phyloP scores from a whole-genome alignment of 2,113 vertebrate genomes.

The Osmerus mordax region DNA sequence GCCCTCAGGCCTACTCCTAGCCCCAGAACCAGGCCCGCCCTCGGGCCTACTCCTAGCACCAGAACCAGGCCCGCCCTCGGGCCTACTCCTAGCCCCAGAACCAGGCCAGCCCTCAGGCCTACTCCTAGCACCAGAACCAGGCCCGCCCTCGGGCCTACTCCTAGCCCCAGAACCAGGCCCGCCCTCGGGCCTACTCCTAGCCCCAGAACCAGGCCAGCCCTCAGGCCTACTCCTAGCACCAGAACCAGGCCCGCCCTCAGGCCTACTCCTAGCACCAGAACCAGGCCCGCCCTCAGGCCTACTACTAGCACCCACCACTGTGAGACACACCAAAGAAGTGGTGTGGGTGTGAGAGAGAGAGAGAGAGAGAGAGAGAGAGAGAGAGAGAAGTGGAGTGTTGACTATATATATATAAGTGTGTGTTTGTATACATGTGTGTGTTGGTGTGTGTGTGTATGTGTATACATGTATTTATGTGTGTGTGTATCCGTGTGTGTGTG shows the following conservation, averaged over 20 bases:
- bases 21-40: constrained; percentile 41
- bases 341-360: too few species aligned
- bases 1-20: constrained; percentile 1
- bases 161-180: constrained; percentile 37
- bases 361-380: too few species aligned
- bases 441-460: background rate
- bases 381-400: too few species aligned
- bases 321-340: too few species aligned
- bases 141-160: constrained; percentile 51
- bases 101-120: constrained; percentile 40
- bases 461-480: constrained; percentile 30
- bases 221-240: constrained; percentile 52
- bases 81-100: too few species aligned
- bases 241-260: constrained; percentile 44
- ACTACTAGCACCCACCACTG: constrained; percentile 42
- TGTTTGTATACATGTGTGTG: constrained; percentile 3
- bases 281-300: constrained; percentile 43
- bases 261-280: constrained; percentile 53
- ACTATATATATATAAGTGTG: too few species aligned
- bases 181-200: constrained; percentile 56
- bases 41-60: constrained; percentile 52
- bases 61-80: constrained; percentile 24
- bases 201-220: constrained; percentile 35
- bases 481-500: background rate
- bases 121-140: constrained; percentile 49